Base-by-base conservation (phyloP, 2,888 invertebrate genomes). In the Eugnorisma glareosa region DNA sequence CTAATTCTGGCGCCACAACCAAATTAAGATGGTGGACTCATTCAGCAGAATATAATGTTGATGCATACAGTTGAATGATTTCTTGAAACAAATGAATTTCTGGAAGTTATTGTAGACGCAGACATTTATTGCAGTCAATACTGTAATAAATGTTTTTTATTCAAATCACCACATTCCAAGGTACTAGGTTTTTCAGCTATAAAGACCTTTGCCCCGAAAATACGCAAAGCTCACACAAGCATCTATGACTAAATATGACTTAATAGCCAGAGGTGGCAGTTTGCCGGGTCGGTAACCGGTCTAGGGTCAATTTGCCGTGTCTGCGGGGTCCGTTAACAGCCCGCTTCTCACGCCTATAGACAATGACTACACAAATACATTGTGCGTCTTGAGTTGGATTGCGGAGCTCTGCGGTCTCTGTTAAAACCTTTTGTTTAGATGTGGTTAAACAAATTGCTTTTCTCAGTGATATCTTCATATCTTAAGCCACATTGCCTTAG, bases 341-440 rank as follows among this genome's bases (percentile, higher is more conserved):
- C 91, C 67, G 83, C 77, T 90, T 91, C 91, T 87, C 91, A 92
- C 90, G 90, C 83, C 80, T 77, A 84, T 86, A 86, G 88, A 88
- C 87, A 88, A 88, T 88, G 84, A 84, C 75, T 80, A 74, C 77
- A 73, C 86, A 87, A 85, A 84, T 74, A 86, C 85, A 76, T 72
- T 79, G 86, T 83, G 78, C 81, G 77, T 82, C 73, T 43, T 69
- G 67, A 66, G 59, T 74, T 48, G 35, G 79, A 72, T 76, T 79
- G 79, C 72, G n/a, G 66, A 80, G 75, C 79, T 80, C 73, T 63
- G 72, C 66, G 69, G 69, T 80, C 67, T 70, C 63, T 67, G 54
- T 59, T 61, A 72, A 75, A 68, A 70, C 61, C 76, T 83, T 80
- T 84, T 80, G 68, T 81, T 73, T 81, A 21, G 54, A 66, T 64